phyloP scores from a whole-genome alignment of 2,113 vertebrate species.

The Martes martes region DNA sequence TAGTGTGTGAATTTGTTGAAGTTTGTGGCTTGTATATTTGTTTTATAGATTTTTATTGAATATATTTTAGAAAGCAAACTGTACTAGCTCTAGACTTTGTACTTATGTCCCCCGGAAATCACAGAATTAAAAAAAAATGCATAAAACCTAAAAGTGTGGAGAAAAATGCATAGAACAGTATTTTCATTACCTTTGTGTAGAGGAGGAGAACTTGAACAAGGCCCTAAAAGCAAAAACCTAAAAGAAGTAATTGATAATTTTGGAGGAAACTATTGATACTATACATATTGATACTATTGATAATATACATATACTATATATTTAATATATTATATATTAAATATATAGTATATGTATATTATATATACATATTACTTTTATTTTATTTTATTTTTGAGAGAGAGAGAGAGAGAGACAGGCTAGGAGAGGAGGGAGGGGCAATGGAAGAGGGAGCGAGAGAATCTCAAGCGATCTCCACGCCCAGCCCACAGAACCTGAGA shows the following conservation, averaged over 20 bases:
- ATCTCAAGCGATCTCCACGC: too few relatives aligned
- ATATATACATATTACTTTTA: too few relatives aligned
- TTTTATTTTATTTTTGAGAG: too few relatives aligned
- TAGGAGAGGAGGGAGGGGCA: too few relatives aligned
- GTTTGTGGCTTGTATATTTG: not conserved
- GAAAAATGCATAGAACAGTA: not conserved
- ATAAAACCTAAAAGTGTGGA: not conserved
- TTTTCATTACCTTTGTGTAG: not conserved
- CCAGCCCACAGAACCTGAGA: too few relatives aligned
- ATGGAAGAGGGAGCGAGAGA: too few relatives aligned
- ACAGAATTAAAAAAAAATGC: not conserved
- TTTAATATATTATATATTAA: too few relatives aligned
- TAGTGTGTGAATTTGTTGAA: not conserved
- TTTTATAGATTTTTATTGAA: not conserved
- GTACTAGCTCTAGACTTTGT: not conserved
- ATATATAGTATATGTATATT: too few relatives aligned
- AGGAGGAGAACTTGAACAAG: not conserved
- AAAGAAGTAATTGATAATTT: not conserved
- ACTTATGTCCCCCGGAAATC: not conserved
- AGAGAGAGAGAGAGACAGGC: too few relatives aligned
- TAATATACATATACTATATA: too few relatives aligned
- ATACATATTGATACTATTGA: too few relatives aligned
- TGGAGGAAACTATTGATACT: not conserved
- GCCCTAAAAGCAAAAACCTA: not conserved
- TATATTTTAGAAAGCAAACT: not conserved